phyloP scores from a whole-genome alignment of 2,113 vertebrate species.

The Sorex fumeus region DNA sequence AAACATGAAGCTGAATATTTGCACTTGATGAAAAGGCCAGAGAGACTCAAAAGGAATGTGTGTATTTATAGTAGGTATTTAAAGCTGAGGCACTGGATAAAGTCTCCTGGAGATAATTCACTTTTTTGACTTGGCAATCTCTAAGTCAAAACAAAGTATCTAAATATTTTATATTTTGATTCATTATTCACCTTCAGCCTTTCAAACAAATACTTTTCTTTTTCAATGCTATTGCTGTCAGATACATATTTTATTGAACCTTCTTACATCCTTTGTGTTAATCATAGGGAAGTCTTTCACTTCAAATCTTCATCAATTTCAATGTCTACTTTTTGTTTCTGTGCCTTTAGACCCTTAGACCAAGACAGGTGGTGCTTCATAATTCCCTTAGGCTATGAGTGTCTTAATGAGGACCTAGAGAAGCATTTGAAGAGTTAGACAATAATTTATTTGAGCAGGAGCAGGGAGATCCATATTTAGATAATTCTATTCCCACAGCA shows the following conservation, averaged over 20 bases:
- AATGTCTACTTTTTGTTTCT: constrained; percentile 54
- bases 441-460: constrained; percentile 76
- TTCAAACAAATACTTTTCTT: background rate
- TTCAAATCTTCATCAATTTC: constrained; percentile 59
- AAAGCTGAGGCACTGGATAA: background rate
- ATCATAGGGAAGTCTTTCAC: constrained; percentile 17
- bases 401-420: constrained; percentile 78
- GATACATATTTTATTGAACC: constrained; percentile 10
- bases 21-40: background rate
- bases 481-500: constrained; percentile 60
- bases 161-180: constrained; percentile 54
- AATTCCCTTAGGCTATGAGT: constrained; percentile 47
- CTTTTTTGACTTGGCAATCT: constrained; percentile 33
- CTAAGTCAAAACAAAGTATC: constrained; percentile 39
- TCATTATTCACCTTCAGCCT: constrained; percentile 20
- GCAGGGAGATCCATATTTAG: constrained; percentile 70
- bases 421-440: constrained; percentile 69
- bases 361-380: constrained; percentile 57
- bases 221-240: constrained; percentile 29
- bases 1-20: background rate
- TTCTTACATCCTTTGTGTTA: constrained; percentile 24
- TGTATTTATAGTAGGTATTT: constrained; percentile 5
- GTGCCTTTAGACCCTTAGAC: constrained; percentile 59
- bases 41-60: background rate
- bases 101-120: background rate